Evolutionary conservation across 2,888 invertebrate species (phyloP).

Genomic region (Clistopyga incitator): DNA sequence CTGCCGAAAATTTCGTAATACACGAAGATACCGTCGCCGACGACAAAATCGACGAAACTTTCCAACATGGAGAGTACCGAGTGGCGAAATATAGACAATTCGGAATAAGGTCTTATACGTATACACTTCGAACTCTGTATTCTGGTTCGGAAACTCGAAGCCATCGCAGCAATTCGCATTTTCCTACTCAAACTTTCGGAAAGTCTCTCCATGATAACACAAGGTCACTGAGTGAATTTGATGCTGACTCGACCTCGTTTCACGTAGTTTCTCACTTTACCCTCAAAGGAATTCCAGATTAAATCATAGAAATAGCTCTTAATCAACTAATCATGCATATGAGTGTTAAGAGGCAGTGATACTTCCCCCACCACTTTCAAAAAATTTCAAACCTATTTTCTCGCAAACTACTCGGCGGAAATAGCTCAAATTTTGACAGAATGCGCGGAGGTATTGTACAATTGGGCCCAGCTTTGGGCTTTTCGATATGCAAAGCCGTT

Average conservation of each 20-base stretch:
- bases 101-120: neutral
- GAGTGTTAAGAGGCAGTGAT: too few relatives aligned
- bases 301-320: neutral
- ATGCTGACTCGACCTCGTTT: conserved; percentile 14
- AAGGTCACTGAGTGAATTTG: conserved; percentile 15
- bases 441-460: too few relatives aligned
- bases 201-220: conserved; percentile 17
- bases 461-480: too few relatives aligned
- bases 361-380: too few relatives aligned
- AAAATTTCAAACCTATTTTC: too few relatives aligned
- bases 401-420: too few relatives aligned
- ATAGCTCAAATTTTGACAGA: too few relatives aligned
- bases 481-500: too few relatives aligned
- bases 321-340: neutral
- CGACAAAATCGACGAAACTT: conserved; percentile 41
- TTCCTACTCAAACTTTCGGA: neutral
- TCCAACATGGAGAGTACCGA: neutral
- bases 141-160: conserved; percentile 12
- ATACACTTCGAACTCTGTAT: conserved; percentile 5
- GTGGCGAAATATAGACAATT: neutral
- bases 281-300: neutral
- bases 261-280: neutral
- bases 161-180: conserved; percentile 1
- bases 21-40: conserved; percentile 21
- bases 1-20: conserved; percentile 44